Evolutionary conservation across 2,113 vertebrate species (phyloP).

Genomic region (Poecilia latipinna): DNA sequence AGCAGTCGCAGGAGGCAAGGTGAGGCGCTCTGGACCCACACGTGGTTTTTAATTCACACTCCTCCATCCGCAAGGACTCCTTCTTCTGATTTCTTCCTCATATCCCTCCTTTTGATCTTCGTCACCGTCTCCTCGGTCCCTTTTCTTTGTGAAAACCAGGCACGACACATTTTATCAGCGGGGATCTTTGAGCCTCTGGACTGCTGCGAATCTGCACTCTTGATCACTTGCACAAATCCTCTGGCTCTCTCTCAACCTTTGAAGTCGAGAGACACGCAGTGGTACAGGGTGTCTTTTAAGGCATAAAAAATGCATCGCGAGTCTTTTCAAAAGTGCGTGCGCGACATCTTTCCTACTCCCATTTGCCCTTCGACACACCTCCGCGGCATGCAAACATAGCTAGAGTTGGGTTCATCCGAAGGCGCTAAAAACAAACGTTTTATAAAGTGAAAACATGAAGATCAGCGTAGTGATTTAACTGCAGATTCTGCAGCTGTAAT

Average conservation of each 20-base stretch:
- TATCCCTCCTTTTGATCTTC: slow-evolving; percentile 16
- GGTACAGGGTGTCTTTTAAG: not conserved
- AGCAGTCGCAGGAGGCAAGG: slow-evolving; percentile 96
- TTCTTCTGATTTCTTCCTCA: not conserved
- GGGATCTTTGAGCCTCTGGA: slow-evolving; percentile 41
- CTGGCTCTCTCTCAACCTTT: slow-evolving; percentile 11
- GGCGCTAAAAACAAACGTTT: not conserved
- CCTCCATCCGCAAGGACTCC: slow-evolving; percentile 1
- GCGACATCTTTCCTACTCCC: not conserved
- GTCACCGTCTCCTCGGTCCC: slow-evolving; percentile 12
- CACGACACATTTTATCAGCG: slow-evolving; percentile 18
- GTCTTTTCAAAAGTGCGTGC: slow-evolving; percentile 5
- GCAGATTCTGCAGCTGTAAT: too few relatives aligned
- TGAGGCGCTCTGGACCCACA: slow-evolving; percentile 58
- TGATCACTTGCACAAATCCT: slow-evolving; percentile 11
- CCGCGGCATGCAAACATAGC: not conserved
- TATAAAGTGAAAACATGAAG: too few relatives aligned
- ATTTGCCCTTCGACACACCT: not conserved
- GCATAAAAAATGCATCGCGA: slow-evolving; percentile 1
- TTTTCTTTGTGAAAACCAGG: slow-evolving; percentile 28
- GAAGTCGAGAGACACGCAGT: slow-evolving; percentile 18
- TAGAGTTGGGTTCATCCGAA: not conserved
- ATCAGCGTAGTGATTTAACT: too few relatives aligned
- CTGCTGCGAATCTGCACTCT: slow-evolving; percentile 19
- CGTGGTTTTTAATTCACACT: not conserved